A percentile compares a stretch with the other conserved stretches of the same genome.
Conservation (phyloP, 2,888 invertebrate genomes). For the Cheilosia variabilis region DNA sequence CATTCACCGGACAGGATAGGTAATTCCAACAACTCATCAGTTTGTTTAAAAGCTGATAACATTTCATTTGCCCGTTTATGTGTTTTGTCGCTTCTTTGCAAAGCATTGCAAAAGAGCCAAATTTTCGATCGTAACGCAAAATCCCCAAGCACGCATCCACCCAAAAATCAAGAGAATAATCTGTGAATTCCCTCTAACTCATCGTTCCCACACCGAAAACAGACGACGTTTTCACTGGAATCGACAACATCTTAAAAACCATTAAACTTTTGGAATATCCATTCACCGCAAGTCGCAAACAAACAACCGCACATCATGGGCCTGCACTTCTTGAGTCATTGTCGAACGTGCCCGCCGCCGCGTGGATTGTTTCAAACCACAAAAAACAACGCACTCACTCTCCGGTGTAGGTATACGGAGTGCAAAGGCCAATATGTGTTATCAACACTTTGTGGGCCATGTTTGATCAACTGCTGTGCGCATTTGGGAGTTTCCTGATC, state of each 20-base stretch:
- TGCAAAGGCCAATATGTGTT: neutral
- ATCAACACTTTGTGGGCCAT: constrained; percentile 3
- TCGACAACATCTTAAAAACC: constrained; percentile 16
- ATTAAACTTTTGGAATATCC: constrained; percentile 39
- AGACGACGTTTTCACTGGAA: constrained; percentile 32
- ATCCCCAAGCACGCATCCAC: constrained; percentile 8
- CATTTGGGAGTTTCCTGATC: constrained; percentile 56
- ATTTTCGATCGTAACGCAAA: constrained; percentile 30
- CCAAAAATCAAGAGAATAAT: neutral
- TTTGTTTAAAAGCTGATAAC: constrained; percentile 12
- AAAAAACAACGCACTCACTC: constrained; percentile 19
- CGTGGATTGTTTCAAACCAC: constrained; percentile 13
- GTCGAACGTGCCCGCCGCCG: constrained; percentile 21
- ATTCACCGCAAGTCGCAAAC: constrained; percentile 32
- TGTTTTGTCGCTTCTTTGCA: too few species aligned
- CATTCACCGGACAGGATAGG: constrained; percentile 13
- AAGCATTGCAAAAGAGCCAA: neutral
- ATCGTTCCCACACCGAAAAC: constrained; percentile 4
- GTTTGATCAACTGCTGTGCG: constrained; percentile 41
- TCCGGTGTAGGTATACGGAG: neutral
- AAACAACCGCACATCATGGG: neutral
- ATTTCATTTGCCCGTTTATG: neutral
- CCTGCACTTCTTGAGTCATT: constrained; percentile 49
- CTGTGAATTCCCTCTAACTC: constrained; percentile 30
- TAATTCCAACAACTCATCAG: constrained; percentile 13